A percentile compares a stretch with the other conserved stretches of the same genome.
Conservation (phyloP, 2,113 vertebrate genomes). For the Aptenodytes patagonicus region DNA sequence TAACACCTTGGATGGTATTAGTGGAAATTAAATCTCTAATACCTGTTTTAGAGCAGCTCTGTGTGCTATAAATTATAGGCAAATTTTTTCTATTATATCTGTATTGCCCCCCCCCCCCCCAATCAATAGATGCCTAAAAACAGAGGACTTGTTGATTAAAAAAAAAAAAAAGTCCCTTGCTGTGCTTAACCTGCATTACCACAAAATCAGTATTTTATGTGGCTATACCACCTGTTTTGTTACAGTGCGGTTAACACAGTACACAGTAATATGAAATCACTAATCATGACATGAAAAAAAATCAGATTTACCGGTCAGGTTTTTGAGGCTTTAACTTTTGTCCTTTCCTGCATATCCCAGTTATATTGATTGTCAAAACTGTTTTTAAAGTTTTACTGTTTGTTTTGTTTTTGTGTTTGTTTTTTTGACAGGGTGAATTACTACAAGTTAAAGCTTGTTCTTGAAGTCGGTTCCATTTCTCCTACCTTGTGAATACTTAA, state of each 20-base stretch:
- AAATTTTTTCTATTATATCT: not conserved
- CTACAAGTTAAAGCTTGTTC: conserved; percentile 64
- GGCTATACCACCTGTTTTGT: not conserved
- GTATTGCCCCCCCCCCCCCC: not conserved
- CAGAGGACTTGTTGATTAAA: not conserved
- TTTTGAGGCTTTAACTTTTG: conserved; percentile 39
- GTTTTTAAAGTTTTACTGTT: not conserved
- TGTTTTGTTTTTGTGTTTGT: not conserved
- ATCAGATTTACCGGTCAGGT: not conserved
- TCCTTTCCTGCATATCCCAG: not conserved
- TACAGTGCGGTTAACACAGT: not conserved
- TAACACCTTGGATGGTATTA: conserved; percentile 29
- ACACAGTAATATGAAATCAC: not conserved
- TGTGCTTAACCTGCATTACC: not conserved
- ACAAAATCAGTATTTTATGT: not conserved
- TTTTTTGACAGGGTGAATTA: conserved; percentile 57
- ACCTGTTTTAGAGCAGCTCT: not conserved
- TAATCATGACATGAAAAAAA: not conserved
- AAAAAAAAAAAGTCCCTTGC: not conserved
- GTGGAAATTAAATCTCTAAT: not conserved
- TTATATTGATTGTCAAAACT: conserved; percentile 40
- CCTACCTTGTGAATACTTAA: conserved; percentile 54
- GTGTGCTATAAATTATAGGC: not conserved
- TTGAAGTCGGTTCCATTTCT: conserved; percentile 43
- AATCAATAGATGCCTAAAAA: not conserved